phyloP scores from a whole-genome alignment of 2,888 invertebrate genomes.

The Tenthredo livida region DNA sequence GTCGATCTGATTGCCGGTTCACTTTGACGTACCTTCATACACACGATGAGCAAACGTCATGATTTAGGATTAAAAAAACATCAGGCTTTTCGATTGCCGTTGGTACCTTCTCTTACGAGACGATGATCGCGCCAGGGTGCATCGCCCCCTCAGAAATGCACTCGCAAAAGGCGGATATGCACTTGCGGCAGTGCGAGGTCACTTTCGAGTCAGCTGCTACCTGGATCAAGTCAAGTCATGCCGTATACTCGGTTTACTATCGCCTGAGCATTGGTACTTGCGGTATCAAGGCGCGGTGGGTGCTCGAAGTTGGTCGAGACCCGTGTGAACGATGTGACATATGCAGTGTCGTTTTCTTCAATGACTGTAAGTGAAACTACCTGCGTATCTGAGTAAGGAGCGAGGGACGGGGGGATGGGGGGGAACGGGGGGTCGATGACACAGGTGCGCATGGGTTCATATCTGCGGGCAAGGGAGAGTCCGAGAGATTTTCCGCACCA shows the following conservation, averaged over 20 bases:
- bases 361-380: constrained; percentile 58
- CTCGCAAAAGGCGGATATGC: constrained; percentile 64
- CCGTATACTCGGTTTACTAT: constrained; percentile 45
- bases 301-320: constrained; percentile 65
- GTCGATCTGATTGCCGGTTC: constrained; percentile 25
- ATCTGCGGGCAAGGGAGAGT: constrained; percentile 18
- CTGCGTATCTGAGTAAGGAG: constrained; percentile 29
- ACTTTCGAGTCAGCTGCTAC: constrained; percentile 65
- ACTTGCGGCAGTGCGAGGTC: constrained; percentile 64
- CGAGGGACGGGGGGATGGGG: no score
- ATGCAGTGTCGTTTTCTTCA: constrained; percentile 77
- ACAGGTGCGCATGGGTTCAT: constrained; percentile 12
- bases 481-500: constrained; percentile 34
- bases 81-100: neutral
- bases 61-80: neutral
- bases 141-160: constrained; percentile 8
- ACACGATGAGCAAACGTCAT: neutral
- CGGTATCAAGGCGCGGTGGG: constrained; percentile 68
- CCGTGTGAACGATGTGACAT: constrained; percentile 78
- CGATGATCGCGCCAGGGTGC: neutral
- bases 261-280: constrained; percentile 24
- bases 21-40: neutral
- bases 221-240: constrained; percentile 61
- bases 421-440: constrained; percentile 44
- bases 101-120: neutral